Conservation (phyloP, 2,888 invertebrate genomes). For the Omphaloscelis lunosa region DNA sequence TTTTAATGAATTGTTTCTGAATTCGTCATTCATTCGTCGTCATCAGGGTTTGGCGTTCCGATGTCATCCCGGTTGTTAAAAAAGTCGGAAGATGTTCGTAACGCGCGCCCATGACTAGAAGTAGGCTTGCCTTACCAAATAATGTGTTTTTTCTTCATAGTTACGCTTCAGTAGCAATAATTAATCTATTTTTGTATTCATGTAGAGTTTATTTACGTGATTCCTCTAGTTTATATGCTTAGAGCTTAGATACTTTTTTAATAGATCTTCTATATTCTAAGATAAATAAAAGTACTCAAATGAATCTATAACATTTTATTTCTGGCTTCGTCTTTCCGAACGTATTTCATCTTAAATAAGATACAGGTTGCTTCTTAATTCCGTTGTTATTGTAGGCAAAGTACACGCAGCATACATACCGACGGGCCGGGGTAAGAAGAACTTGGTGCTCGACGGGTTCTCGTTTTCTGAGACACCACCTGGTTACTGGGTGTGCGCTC, state of each 20-base stretch:
- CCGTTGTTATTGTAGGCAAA: conserved; percentile 70
- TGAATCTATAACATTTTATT: conserved; percentile 9
- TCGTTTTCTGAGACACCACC: conserved; percentile 75
- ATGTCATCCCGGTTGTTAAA: conserved; percentile 17
- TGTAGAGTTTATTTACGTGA: conserved; percentile 1
- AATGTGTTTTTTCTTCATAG: conserved; percentile 4
- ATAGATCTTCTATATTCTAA: neutral
- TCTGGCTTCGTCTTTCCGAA: conserved; percentile 2
- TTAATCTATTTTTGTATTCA: conserved; percentile 21
- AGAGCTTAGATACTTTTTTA: neutral
- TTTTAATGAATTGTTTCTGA: neutral
- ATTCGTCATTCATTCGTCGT: conserved; percentile 7
- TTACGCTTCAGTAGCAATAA: conserved; percentile 16
- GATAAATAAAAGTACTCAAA: conserved; percentile 21
- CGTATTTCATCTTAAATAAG: neutral
- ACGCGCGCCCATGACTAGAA: neutral
- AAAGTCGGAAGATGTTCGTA: neutral
- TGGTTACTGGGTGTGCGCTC: conserved; percentile 79
- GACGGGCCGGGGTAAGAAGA: conserved; percentile 78
- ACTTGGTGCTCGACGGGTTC: conserved; percentile 80
- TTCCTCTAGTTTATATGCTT: neutral
- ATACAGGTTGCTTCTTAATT: conserved; percentile 30
- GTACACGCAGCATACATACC: conserved; percentile 81
- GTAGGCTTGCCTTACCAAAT: conserved; percentile 18
- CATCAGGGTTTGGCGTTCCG: neutral